Evolutionary conservation across 2,113 vertebrate genomes (phyloP).

Genomic region (Varanus salvator): DNA sequence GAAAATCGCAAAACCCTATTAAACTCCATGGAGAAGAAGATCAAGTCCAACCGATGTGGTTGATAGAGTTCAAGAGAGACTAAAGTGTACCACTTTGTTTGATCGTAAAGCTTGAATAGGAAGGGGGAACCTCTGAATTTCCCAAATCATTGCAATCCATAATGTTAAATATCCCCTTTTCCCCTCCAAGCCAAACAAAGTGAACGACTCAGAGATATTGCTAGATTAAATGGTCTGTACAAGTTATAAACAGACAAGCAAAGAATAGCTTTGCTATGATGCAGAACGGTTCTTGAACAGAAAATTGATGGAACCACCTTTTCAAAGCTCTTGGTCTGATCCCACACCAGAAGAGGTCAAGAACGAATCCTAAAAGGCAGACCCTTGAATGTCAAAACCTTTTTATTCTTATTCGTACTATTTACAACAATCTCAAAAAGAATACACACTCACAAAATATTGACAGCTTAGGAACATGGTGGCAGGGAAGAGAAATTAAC

Average conservation of each 20-base stretch:
- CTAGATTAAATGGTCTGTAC: too few species aligned
- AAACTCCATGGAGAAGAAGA: background rate
- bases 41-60: background rate
- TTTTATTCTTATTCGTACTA: constrained; percentile 51
- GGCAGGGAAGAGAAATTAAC: background rate
- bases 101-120: background rate
- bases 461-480: too few species aligned
- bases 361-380: background rate
- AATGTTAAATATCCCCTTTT: background rate
- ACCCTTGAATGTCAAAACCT: constrained; percentile 63
- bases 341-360: too few species aligned
- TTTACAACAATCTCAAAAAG: constrained; percentile 73
- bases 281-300: too few species aligned
- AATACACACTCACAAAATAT: constrained; percentile 4
- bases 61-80: background rate
- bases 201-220: too few species aligned
- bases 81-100: background rate
- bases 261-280: too few species aligned
- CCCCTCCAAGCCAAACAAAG: too few species aligned
- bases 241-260: too few species aligned
- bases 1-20: background rate
- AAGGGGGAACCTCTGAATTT: background rate
- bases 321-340: too few species aligned
- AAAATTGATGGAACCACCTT: too few species aligned
- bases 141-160: too few species aligned